Evolutionary conservation across 1,140 invertebrate genomes (phyloP).

Genomic region (Archivesica marissinica): DNA sequence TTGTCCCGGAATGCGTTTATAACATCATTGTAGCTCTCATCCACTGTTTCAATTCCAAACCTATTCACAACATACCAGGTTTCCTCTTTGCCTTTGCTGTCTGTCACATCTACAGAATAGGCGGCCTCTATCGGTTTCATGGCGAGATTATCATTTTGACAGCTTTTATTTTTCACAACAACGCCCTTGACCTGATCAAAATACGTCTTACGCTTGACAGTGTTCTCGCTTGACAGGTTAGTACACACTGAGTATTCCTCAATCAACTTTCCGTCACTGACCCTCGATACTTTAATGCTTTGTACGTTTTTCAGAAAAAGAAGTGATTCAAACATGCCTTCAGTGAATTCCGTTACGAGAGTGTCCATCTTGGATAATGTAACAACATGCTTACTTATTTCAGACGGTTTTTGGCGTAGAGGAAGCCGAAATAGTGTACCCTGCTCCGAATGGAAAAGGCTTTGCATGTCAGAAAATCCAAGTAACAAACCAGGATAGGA

Average conservation of each 20-base stretch:
- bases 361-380: slow-evolving; percentile 63
- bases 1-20: slow-evolving; percentile 46
- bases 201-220: slow-evolving; percentile 51
- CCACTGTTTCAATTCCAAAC: slow-evolving; percentile 67
- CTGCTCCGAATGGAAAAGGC: not conserved
- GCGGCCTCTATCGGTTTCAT: slow-evolving; percentile 6
- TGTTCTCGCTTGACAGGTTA: slow-evolving; percentile 46
- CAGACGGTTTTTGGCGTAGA: slow-evolving; percentile 68
- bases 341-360: slow-evolving; percentile 73
- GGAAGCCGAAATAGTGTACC: slow-evolving; percentile 73
- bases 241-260: slow-evolving; percentile 64
- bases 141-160: slow-evolving; percentile 1
- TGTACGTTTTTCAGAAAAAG: slow-evolving; percentile 76
- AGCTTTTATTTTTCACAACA: not conserved
- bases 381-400: slow-evolving; percentile 70
- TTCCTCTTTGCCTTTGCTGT: slow-evolving; percentile 34
- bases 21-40: not conserved
- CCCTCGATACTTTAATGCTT: slow-evolving; percentile 34
- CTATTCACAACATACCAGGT: slow-evolving; percentile 71
- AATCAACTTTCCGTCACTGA: slow-evolving; percentile 13
- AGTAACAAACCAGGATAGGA: slow-evolving; percentile 70
- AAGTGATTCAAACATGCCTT: slow-evolving; percentile 66
- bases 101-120: slow-evolving; percentile 57
- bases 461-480: slow-evolving; percentile 56
- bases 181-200: slow-evolving; percentile 28